Conservation (phyloP, 2,888 invertebrate genomes). For the Stegana nigrithorax region DNA sequence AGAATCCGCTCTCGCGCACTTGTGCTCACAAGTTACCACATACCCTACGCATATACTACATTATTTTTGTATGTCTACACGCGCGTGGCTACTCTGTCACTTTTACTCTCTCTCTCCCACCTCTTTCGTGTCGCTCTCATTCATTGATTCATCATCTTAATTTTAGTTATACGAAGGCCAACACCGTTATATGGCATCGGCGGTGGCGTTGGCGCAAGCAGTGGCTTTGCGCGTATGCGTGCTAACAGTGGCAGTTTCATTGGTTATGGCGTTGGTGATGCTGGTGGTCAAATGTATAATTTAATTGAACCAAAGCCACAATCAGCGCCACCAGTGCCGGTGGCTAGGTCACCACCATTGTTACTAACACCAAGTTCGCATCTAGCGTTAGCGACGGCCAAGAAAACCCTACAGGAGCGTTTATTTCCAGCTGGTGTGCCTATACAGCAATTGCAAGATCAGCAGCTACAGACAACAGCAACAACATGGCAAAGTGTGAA, state of each 20-base stretch:
- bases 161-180: conserved; percentile 73
- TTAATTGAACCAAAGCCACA: background rate
- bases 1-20: too few relatives aligned
- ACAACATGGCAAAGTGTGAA: conserved; percentile 39
- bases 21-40: too few relatives aligned
- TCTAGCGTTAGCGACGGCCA: conserved; percentile 64
- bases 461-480: conserved; percentile 20
- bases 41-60: too few relatives aligned
- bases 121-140: conserved; percentile 39
- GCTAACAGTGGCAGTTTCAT: conserved; percentile 31
- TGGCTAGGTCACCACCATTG: conserved; percentile 37
- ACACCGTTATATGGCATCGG: conserved; percentile 57
- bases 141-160: conserved; percentile 66
- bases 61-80: too few relatives aligned
- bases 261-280: conserved; percentile 21
- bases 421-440: conserved; percentile 43
- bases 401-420: conserved; percentile 59
- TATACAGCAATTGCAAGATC: conserved; percentile 19
- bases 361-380: conserved; percentile 45
- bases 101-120: conserved; percentile 7
- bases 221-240: conserved; percentile 36
- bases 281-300: conserved; percentile 32
- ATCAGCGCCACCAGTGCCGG: conserved; percentile 37
- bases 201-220: conserved; percentile 39
- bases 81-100: too few relatives aligned